Conservation (phyloP, 1,140 invertebrate species). For the Asbolus verrucosus region DNA sequence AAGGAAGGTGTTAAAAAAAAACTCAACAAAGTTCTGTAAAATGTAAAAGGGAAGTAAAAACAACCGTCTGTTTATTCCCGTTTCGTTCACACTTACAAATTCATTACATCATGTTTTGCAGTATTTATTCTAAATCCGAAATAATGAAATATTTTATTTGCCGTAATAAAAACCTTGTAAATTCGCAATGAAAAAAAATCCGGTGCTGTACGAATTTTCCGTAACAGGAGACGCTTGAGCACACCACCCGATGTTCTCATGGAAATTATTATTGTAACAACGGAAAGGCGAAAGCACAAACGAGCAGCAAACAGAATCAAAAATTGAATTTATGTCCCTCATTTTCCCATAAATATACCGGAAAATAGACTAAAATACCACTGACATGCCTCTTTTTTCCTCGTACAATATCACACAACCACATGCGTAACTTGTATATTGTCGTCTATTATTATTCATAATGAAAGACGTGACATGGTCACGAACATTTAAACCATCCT, state of each 20-base stretch:
- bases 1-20: no score
- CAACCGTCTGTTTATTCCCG: no score
- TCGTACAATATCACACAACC: not conserved
- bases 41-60: no score
- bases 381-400: not conserved
- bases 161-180: conserved; percentile 29
- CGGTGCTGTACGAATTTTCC: conserved; percentile 10
- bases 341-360: conserved; percentile 3
- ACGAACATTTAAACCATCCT: conserved; percentile 17
- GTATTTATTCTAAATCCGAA: conserved; percentile 14
- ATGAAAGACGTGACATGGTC: conserved; percentile 37
- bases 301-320: conserved; percentile 12
- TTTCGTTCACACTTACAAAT: no score
- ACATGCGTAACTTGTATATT: not conserved
- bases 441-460: conserved; percentile 22
- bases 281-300: not conserved
- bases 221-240: not conserved
- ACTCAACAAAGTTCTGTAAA: no score
- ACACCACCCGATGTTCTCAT: conserved; percentile 12
- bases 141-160: conserved; percentile 14
- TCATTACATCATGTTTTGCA: not conserved
- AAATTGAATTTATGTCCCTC: conserved; percentile 6
- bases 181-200: conserved; percentile 21
- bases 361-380: not conserved
- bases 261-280: conserved; percentile 6